Conservation (phyloP, 2,113 vertebrate species). For the Talpa occidentalis region DNA sequence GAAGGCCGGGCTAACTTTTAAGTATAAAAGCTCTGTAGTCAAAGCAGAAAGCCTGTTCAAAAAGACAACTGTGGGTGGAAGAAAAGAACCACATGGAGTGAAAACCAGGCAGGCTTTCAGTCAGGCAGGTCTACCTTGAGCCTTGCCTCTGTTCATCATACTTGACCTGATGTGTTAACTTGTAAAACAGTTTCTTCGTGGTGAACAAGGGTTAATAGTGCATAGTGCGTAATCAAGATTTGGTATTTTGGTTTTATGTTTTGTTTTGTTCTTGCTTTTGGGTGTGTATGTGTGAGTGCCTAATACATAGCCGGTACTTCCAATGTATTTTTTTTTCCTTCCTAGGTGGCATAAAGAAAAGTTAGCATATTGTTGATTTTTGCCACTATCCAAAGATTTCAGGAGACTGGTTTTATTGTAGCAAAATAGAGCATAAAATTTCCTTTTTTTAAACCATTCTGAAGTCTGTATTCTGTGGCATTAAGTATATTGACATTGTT, state of each 20-base stretch:
- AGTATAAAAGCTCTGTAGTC: conserved; percentile 37
- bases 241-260: not conserved
- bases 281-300: not conserved
- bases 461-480: not conserved
- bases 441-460: not conserved
- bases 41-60: conserved; percentile 42
- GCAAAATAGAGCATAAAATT: conserved; percentile 10
- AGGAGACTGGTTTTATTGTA: not conserved
- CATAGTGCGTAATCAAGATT: not conserved
- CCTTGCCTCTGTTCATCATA: not conserved
- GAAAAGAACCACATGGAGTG: not conserved
- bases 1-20: conserved; percentile 68
- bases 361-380: not conserved
- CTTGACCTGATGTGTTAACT: not conserved
- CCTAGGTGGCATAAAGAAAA: not conserved
- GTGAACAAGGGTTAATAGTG: not conserved
- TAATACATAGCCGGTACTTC: not conserved
- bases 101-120: not conserved
- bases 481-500: not conserved
- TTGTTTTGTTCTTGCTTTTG: conserved; percentile 28
- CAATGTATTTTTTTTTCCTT: not conserved
- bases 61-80: not conserved
- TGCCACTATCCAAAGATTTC: not conserved
- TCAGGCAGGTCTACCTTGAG: not conserved
- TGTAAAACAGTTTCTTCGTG: not conserved